Evolutionary conservation across 2,797 vertebrate genomes (phyloP), one percentile per base, ranked within the genome.

Genomic region (Cirrhinus molitorella): DNA sequence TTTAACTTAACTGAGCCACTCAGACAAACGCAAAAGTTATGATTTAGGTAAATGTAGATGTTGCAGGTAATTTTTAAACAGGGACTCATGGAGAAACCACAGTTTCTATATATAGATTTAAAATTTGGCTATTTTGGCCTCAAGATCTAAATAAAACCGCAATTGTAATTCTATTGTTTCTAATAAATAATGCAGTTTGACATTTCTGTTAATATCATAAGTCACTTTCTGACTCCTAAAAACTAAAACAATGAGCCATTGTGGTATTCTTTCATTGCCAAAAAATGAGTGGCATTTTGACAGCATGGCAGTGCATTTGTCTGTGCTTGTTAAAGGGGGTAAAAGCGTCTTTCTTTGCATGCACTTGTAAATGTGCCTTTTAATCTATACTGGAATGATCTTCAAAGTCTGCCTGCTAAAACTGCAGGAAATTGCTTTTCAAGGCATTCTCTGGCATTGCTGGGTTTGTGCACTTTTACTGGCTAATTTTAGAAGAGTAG

Each of bases 361-460:
- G 47, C 59, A 66, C 37, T 83, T 79, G 53, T 59, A 65, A 63
- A 65, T 82, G 75, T 66, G 25, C 80, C 66, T 79, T 79, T 83
- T 67, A 86, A 82, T 81, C 61, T 59, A 7, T 23, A 37, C 34
- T 79, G 51, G 53, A 85, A 74, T 67, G 31, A 55, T 83, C 66
- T 65, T 79, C 11, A 79, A 67, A 70, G 74, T 85, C 51, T 63
- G 53, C 21, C 74, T 63, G 68, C 66, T 84, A 75, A 77, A 77
- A 49, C 74, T 57, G 71, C 78, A 84, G 78, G 73, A 88, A 88
- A 86, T 86, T 28, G 55, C 79, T 86, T 88, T 88, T 84, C 74
- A 84, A 70, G 67, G 61, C 34, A 37, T 68, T 74, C 28, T 78
- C 80, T 84, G 84, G 87, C 66, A 82, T 61, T 61, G 55, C 55